Evolutionary conservation across 2,113 vertebrate species (phyloP), one percentile per base, ranked within the genome.

Genomic region (Hypocryptadius cinnamomeus): DNA sequence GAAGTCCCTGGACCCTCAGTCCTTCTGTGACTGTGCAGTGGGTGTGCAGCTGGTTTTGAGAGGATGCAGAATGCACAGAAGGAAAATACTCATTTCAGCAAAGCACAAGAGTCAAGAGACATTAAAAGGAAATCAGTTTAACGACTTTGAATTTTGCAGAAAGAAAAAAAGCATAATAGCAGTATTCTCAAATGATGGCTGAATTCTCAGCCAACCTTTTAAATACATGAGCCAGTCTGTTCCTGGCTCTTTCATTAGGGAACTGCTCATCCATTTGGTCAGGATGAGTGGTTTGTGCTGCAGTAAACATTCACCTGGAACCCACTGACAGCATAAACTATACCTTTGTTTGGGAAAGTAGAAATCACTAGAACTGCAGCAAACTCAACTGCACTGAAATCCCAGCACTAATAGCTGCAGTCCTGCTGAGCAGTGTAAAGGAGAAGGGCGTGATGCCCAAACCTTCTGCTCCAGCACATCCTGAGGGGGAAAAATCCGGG

Each of bases 91-190:
- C 50, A 31, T 83, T 93, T 94, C 81, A 83, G 61, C 71, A 81
- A 95, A 81, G 71, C 59, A 16, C 39, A 17, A 5, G 60, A 88
- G 78, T 93, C 47, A 66, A 60, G 47, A 73, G 40, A 40, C 47
- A 27, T 82, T 72, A 89, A 57, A 90, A 70, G n/a, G 78, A 76
- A 92, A 88, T 72, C 54, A 56, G 44, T 77, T 71, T 93, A 95
- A 90, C 33, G 42, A 48, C 40, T 80, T 79, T 12, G 72, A 76
- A 65, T 85, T 85, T 76, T 80, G 60, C 27, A 79, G 72, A 78
- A 73, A 51, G 60, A 14, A 27, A 47, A 73, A 72, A 72, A 69
- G 68, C 30, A n/a, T 21, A 15, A 5, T 35, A 53, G 8, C 59
- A 31, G 35, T 50, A 35, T 50, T 84, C 56, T 86, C 64, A 63